phyloP scores from a whole-genome alignment of 2,888 invertebrate species.

The Gastrophysa polygoni region DNA sequence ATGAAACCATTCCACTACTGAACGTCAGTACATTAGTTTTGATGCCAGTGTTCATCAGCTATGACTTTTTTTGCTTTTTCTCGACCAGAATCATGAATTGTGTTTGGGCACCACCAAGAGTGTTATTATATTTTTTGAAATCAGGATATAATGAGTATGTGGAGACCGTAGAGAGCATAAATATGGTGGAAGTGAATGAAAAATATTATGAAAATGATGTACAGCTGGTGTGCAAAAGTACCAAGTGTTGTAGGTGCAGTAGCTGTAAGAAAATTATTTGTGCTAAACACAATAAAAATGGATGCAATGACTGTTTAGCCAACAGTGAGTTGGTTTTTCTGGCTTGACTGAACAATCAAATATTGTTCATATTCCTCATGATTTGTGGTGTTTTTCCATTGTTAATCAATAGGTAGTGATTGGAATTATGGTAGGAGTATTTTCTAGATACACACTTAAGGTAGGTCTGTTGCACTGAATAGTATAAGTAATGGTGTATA shows the following conservation, averaged over 20 bases:
- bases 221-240: not conserved
- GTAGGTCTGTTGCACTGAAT: too few relatives aligned
- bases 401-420: not conserved
- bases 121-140: constrained; percentile 12
- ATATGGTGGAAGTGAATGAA: not conserved
- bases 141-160: constrained; percentile 18
- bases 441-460: not conserved
- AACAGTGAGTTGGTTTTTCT: constrained; percentile 29
- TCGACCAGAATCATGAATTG: constrained; percentile 4
- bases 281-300: constrained; percentile 29
- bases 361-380: too few relatives aligned
- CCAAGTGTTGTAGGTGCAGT: constrained; percentile 20
- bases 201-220: not conserved
- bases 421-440: not conserved
- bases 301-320: constrained; percentile 24
- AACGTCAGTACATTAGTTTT: constrained; percentile 21
- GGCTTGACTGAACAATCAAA: constrained; percentile 18
- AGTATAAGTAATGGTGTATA: too few relatives aligned
- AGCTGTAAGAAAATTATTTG: constrained; percentile 21
- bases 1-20: constrained; percentile 2
- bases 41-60: constrained; percentile 25
- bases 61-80: constrained; percentile 20
- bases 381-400: too few relatives aligned
- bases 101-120: constrained; percentile 13
- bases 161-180: constrained; percentile 1